Evolutionary conservation across 2,888 invertebrate species (phyloP), one percentile per base, ranked within the genome.

Genomic region (Lobophora halterata): DNA sequence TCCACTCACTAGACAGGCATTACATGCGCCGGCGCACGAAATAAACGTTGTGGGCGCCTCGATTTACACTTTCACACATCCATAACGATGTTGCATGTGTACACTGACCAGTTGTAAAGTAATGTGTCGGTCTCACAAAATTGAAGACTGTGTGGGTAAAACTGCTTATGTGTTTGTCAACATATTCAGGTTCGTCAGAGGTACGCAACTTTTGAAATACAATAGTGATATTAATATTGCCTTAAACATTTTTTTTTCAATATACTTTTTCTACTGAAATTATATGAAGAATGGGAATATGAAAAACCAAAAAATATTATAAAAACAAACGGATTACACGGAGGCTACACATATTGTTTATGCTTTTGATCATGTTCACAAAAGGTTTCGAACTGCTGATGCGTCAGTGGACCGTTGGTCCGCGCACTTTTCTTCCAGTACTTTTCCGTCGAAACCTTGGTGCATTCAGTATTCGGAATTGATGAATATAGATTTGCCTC

Each of bases 391-490:
- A 18, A 56, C 52, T 17, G 9, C 73, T 74, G 68, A 9, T 46
- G 16, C 37, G 42, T 46, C 46, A 43, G 38, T 47, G 38, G 49
- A 50, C 55, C 55, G 57, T 57, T 64, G 55, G 58, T 62, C 61
- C 43, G 64, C 58, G 48, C 54, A 68, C 65, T 71, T 73, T 79
- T 77, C 68, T 68, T 66, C 62, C 70, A 71, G 82, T 81, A 79
- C 65, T 78, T 79, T 81, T 81, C 82, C 79, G 72, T 70, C 54
- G 52, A 55, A 66, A 56, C 61, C 65, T 67, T 63, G 61, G 47
- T 54, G 58, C 54, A 61, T 58, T 64, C 44, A 51, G 50, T 59
- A 49, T 52, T 64, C 44, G 52, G 50, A 60, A 49, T 52, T 47
- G 47, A 55, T 49, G 35, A 55, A 62, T 52, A 58, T 64, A 60